Evolutionary conservation across 2,888 invertebrate genomes (phyloP).

Genomic region (Xylota sylvarum): DNA sequence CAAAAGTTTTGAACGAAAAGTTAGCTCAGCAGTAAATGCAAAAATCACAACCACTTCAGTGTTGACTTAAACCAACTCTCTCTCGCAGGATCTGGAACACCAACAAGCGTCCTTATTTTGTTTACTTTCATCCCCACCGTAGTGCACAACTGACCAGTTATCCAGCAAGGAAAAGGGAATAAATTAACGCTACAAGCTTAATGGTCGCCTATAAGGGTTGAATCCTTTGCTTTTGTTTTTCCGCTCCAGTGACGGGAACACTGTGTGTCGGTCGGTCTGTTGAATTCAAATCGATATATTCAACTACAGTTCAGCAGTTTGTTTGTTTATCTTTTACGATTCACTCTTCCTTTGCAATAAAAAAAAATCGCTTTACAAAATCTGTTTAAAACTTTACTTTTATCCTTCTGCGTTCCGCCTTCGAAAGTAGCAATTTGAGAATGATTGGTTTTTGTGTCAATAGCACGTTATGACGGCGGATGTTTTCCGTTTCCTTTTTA

Average conservation of each 20-base stretch:
- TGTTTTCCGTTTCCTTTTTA: not conserved
- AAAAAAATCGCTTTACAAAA: constrained; percentile 36
- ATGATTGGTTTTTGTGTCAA: constrained; percentile 65
- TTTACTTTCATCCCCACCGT: constrained; percentile 41
- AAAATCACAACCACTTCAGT: constrained; percentile 62
- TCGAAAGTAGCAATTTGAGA: constrained; percentile 43
- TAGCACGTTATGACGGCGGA: constrained; percentile 27
- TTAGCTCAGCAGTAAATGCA: constrained; percentile 56
- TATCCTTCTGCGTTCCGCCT: constrained; percentile 18
- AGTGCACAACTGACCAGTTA: constrained; percentile 54
- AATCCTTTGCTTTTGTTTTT: constrained; percentile 51
- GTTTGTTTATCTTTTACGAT: constrained; percentile 49
- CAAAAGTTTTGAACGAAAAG: not conserved
- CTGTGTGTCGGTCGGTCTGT: constrained; percentile 10
- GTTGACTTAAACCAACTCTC: constrained; percentile 60
- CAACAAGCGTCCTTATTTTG: constrained; percentile 35
- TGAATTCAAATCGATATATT: constrained; percentile 56
- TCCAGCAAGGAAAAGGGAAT: constrained; percentile 31
- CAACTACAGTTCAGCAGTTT: constrained; percentile 40
- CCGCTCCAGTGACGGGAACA: constrained; percentile 19
- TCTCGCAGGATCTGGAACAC: not conserved
- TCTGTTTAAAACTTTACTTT: constrained; percentile 44
- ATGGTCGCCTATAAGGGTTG: constrained; percentile 57
- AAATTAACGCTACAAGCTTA: constrained; percentile 61
- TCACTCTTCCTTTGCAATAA: not conserved